A percentile compares a stretch with the other conserved stretches of the same genome.
Conservation (phyloP, 2,797 vertebrate species). For the Rhabdomys pumilio region DNA sequence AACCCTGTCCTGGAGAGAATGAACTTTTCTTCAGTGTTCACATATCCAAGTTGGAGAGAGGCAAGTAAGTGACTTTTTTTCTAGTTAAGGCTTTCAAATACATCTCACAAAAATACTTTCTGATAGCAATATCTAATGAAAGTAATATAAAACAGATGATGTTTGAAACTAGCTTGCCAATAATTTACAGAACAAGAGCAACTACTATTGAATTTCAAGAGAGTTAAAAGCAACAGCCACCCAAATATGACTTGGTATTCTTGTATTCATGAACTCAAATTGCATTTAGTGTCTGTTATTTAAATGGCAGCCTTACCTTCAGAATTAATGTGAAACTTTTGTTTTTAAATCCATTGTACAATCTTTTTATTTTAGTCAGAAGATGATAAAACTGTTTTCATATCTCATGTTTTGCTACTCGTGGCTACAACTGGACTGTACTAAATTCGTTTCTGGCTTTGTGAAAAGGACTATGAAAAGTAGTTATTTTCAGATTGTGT, state of each 20-base stretch:
- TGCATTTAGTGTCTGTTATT: neutral
- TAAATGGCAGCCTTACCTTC: neutral
- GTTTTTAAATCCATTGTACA: constrained; percentile 9
- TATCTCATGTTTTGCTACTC: neutral
- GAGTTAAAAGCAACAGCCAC: neutral
- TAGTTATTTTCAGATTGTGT: neutral
- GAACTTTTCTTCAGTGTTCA: neutral
- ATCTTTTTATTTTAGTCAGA: neutral
- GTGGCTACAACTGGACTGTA: neutral
- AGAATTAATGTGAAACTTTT: neutral
- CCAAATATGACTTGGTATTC: neutral
- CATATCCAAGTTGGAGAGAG: constrained; percentile 37
- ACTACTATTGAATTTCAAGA: neutral
- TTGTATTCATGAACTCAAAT: constrained; percentile 29
- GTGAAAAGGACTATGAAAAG: neutral
- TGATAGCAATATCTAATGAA: constrained; percentile 39
- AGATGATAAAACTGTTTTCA: neutral
- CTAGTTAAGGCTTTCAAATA: constrained; percentile 36
- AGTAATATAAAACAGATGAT: neutral
- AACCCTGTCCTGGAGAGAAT: neutral
- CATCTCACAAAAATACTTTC: neutral
- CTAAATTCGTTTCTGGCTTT: neutral
- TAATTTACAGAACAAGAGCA: neutral
- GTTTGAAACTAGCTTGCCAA: constrained; percentile 4
- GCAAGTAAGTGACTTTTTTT: neutral